These are phyloP conservation scores for Camarhynchus parvulus DNA, from an alignment of 2,113 vertebrate species.

Conservation along the genomic window DNA sequence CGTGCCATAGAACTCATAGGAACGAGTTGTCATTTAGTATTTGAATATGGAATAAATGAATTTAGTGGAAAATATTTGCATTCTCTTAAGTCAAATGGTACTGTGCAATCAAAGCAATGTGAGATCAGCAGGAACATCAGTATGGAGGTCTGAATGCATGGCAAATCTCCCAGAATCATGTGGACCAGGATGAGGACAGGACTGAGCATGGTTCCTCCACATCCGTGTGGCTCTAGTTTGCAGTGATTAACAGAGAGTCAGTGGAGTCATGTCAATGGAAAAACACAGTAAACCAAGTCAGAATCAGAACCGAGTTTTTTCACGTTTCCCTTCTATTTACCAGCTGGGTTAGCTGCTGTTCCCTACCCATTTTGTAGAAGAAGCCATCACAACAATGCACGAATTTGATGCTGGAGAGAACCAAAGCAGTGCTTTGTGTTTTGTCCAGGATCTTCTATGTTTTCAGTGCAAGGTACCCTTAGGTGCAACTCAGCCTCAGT, in stretches of 20 bases:
- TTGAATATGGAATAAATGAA: neutral
- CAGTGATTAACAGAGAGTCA: too few species aligned
- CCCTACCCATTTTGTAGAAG: neutral
- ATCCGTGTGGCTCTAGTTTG: neutral
- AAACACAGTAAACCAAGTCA: neutral
- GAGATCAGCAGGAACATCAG: neutral
- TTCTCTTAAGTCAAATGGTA: neutral
- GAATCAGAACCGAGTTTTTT: neutral
- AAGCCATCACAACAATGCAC: neutral
- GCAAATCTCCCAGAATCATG: neutral
- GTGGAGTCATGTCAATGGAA: neutral
- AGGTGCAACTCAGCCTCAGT: neutral
- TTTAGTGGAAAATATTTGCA: neutral
- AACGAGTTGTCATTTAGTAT: neutral
- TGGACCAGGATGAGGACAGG: neutral
- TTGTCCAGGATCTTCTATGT: neutral
- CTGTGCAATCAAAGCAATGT: neutral
- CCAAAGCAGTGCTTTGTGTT: neutral
- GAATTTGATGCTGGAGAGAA: neutral
- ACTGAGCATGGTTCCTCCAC: neutral
- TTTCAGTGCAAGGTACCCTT: neutral
- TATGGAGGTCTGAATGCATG: neutral
- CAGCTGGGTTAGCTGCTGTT: neutral
- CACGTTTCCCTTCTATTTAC: neutral
- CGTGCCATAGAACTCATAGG: neutral